Evolutionary conservation across 2,113 vertebrate species (phyloP).

Genomic region (Mesitornis unicolor): DNA sequence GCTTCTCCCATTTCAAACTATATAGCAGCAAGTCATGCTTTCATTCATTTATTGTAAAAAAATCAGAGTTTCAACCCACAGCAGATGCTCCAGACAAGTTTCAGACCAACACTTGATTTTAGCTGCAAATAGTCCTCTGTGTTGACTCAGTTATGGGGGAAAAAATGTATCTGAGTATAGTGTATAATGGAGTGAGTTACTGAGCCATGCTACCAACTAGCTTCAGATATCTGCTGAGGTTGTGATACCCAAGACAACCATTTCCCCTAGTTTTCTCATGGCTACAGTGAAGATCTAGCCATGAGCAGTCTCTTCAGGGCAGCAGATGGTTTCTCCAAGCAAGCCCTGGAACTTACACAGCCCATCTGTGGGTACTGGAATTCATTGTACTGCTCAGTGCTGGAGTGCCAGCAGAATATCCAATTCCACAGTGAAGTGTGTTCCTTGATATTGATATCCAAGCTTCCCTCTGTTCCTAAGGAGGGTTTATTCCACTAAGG

Average conservation of each 20-base stretch:
- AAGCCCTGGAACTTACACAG: not conserved
- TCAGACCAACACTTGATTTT: not conserved
- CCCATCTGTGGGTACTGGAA: not conserved
- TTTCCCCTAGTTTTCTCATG: not conserved
- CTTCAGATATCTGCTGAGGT: not conserved
- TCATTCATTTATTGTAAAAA: not conserved
- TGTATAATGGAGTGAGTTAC: not conserved
- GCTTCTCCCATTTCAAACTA: not conserved
- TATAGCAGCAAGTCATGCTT: not conserved
- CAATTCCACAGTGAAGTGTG: not conserved
- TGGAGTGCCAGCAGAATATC: not conserved
- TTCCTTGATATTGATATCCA: not conserved
- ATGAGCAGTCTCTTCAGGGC: not conserved
- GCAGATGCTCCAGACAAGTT: not conserved
- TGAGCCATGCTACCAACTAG: not conserved
- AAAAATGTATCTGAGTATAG: not conserved
- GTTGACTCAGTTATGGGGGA: not conserved
- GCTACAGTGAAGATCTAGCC: not conserved
- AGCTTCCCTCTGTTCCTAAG: not conserved
- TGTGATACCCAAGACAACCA: not conserved
- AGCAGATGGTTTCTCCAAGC: not conserved
- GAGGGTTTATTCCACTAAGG: not conserved
- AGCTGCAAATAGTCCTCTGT: not conserved
- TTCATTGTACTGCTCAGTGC: not conserved
- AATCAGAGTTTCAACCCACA: not conserved